Percentiles rank a stretch among this genome's conserved stretches.
phyloP scores from a whole-genome alignment of 2,113 vertebrate species.

The Danio rerio region GRCz12tu NC_133178.1:31448001-31448500 shows the following conservation, averaged over 20 bases:
- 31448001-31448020: too few species aligned
- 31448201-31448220: too few species aligned
- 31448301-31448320: not conserved
- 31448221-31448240: too few species aligned
- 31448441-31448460: slow-evolving; percentile 83
- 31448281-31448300: not conserved
- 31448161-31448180: too few species aligned
- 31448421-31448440: slow-evolving; percentile 84
- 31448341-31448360: slow-evolving; percentile 87
- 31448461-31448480: slow-evolving; percentile 83
- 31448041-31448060: too few species aligned
- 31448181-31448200: too few species aligned
- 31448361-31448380: slow-evolving; percentile 90
- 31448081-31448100: too few species aligned
- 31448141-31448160: too few species aligned
- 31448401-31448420: slow-evolving; percentile 92
- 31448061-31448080: too few species aligned
- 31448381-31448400: slow-evolving; percentile 93
- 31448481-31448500: slow-evolving; percentile 87
- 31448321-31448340: not conserved
- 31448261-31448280: not conserved
- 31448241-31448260: not conserved
- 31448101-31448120: too few species aligned
- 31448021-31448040: too few species aligned
- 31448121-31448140: too few species aligned